A percentile compares a stretch with the other conserved stretches of the same genome.
These are phyloP conservation scores for Odontamblyopus rebecca DNA, from an alignment of 2,797 vertebrate genomes.

Conservation along the genomic window DNA sequence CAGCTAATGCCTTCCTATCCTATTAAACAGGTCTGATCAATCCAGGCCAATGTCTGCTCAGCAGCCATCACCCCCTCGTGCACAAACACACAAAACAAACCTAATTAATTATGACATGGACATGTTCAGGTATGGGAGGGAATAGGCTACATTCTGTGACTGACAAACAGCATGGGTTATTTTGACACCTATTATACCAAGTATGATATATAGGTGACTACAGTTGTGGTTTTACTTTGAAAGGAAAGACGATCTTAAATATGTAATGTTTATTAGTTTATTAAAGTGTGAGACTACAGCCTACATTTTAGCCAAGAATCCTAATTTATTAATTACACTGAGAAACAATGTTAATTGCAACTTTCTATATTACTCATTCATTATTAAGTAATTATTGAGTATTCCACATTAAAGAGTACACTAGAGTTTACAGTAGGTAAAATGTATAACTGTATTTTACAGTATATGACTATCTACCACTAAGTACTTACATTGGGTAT, in stretches of 20 bases:
- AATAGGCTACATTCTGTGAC: not conserved
- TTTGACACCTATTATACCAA: not conserved
- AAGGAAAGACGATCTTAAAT: not conserved
- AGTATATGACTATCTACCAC: not conserved
- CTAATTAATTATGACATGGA: constrained; percentile 60
- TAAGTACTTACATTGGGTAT: not conserved
- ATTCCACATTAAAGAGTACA: not conserved
- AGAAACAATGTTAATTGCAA: not conserved
- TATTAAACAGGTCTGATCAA: constrained; percentile 74
- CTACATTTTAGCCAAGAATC: not conserved
- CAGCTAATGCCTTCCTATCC: constrained; percentile 78
- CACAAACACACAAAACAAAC: constrained; percentile 39
- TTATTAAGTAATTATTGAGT: not conserved
- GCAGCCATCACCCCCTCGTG: constrained; percentile 57
- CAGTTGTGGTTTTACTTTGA: not conserved
- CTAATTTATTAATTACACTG: not conserved
- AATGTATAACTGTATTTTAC: not conserved
- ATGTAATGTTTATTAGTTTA: not conserved
- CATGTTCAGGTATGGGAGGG: not conserved
- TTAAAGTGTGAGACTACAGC: not conserved
- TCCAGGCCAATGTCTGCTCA: constrained; percentile 79
- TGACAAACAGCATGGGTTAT: not conserved
- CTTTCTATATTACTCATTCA: not conserved
- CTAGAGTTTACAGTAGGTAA: not conserved
- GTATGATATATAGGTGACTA: not conserved